A percentile compares a stretch with the other conserved stretches of the same genome.
Evolutionary conservation across 2,888 invertebrate genomes (phyloP).

Genomic region (Cyaniris semiargus): DNA sequence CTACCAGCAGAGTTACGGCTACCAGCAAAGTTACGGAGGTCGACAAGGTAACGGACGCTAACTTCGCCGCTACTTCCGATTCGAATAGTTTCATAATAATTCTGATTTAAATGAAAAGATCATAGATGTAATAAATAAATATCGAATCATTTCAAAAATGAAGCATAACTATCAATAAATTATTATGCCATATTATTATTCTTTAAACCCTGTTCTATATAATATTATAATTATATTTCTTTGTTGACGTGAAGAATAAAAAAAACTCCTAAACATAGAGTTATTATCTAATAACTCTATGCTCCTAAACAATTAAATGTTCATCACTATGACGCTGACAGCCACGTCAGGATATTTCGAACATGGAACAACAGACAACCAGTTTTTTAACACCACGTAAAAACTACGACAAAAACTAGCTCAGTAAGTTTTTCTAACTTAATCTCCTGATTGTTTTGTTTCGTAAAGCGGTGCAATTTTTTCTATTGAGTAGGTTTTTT

Average conservation of each 20-base stretch:
- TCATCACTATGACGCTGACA: constrained; percentile 6
- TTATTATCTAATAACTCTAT: too few relatives aligned
- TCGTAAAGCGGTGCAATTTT: neutral
- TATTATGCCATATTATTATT: neutral
- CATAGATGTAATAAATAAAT: too few relatives aligned
- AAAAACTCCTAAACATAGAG: too few relatives aligned
- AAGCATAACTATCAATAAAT: neutral
- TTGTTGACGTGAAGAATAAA: neutral
- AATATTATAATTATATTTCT: neutral
- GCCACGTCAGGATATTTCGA: neutral
- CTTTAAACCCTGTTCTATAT: neutral
- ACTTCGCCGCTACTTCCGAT: neutral
- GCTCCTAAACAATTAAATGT: neutral
- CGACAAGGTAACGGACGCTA: neutral
- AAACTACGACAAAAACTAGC: neutral
- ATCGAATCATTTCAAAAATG: too few relatives aligned
- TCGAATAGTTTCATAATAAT: too few relatives aligned
- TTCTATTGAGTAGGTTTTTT: neutral
- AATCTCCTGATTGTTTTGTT: neutral
- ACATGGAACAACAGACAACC: constrained; percentile 3
- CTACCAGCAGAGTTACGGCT: neutral
- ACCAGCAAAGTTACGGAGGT: neutral
- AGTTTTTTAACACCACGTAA: neutral
- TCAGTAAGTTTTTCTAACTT: neutral
- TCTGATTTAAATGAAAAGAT: too few relatives aligned